phyloP scores from a whole-genome alignment of 2,113 vertebrate species.

The Natator depressus region DNA sequence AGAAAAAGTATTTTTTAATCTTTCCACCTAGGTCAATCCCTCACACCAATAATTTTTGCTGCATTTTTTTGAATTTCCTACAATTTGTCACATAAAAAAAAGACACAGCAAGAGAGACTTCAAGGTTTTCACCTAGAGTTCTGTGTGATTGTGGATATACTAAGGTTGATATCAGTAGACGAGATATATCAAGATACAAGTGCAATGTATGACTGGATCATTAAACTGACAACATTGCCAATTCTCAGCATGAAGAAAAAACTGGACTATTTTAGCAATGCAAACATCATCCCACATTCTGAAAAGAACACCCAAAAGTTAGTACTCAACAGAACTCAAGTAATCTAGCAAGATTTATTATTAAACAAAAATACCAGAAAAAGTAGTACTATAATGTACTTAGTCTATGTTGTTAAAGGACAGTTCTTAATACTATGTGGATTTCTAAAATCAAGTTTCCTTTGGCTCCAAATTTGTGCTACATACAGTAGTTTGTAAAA shows the following conservation, averaged over 20 bases:
- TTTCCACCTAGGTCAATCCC: background rate
- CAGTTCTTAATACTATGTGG: background rate
- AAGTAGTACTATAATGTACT: background rate
- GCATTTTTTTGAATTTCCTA: background rate
- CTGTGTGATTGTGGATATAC: background rate
- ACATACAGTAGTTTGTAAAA: background rate
- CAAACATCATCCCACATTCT: background rate
- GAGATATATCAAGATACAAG: background rate
- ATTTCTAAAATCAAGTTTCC: background rate
- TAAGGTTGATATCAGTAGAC: background rate
- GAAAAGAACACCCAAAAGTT: background rate
- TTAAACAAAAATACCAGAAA: rapidly evolving
- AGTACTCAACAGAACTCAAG: background rate
- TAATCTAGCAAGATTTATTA: background rate
- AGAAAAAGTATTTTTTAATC: background rate
- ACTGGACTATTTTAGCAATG: too few species aligned
- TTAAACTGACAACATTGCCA: background rate
- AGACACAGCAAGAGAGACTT: background rate
- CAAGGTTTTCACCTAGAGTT: background rate
- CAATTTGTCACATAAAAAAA: background rate
- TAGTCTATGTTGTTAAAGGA: background rate
- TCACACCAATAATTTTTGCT: rapidly evolving
- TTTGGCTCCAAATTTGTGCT: background rate
- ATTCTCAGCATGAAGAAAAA: background rate
- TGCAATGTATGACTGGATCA: background rate